Percentiles rank a stretch among this genome's conserved stretches.
These are phyloP conservation scores for Armadillidium nasatum DNA, from an alignment of 1,140 invertebrate species.

Conservation along the genomic window DNA sequence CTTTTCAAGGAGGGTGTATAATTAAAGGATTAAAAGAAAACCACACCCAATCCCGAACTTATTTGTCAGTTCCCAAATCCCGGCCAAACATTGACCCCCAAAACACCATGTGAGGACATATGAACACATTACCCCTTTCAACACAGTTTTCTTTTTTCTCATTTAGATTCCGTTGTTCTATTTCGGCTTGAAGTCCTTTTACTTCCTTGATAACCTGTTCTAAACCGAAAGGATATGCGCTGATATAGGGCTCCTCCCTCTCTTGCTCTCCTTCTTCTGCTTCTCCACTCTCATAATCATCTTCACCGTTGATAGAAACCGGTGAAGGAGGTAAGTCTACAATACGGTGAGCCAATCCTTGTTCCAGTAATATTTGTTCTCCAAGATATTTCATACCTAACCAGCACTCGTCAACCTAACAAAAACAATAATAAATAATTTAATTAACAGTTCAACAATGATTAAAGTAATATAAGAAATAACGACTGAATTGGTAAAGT, in stretches of 20 bases:
- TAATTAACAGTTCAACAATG: too few species aligned
- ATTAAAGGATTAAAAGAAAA: too few species aligned
- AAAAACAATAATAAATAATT: too few species aligned
- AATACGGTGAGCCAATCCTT: neutral
- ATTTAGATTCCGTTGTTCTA: neutral
- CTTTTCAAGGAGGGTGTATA: too few species aligned
- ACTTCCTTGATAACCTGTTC: neutral
- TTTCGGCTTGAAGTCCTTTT: neutral
- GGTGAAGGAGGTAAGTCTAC: too few species aligned
- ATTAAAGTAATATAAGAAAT: too few species aligned
- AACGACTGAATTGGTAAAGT: too few species aligned
- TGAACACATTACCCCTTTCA: neutral
- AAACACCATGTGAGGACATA: constrained; percentile 1
- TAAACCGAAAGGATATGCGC: neutral
- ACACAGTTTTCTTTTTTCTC: neutral
- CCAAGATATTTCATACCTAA: neutral
- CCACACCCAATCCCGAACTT: too few species aligned
- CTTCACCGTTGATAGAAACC: too few species aligned
- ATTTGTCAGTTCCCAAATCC: too few species aligned
- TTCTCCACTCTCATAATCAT: neutral
- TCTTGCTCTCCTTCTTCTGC: neutral
- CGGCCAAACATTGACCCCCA: neutral
- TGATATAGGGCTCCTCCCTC: neutral
- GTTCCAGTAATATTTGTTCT: neutral
- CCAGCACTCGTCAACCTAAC: neutral